A percentile compares a stretch with the other conserved stretches of the same genome.
Conservation (phyloP, 2,113 vertebrate genomes). For the Athene cunicularia region DNA sequence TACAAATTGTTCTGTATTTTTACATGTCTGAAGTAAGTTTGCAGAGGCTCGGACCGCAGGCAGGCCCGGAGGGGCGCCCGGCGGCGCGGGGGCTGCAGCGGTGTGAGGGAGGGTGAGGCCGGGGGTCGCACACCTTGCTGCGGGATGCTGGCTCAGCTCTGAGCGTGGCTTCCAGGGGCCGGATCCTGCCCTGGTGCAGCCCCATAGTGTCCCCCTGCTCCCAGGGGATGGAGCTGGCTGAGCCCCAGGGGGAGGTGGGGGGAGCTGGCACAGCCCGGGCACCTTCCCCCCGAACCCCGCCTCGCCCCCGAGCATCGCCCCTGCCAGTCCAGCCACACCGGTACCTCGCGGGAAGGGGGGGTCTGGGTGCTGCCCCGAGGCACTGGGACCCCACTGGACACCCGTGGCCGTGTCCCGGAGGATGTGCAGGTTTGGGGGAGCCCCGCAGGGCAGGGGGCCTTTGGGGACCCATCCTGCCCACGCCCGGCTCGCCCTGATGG, state of each 20-base stretch:
- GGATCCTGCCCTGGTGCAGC: background rate
- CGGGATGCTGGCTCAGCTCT: background rate
- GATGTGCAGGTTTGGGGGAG: background rate
- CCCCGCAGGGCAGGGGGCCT: rapidly evolving
- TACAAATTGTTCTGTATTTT: background rate
- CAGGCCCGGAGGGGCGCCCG: background rate
- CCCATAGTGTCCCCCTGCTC: background rate
- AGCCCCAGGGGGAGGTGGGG: background rate
- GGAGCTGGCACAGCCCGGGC: rapidly evolving
- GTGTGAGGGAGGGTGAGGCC: background rate
- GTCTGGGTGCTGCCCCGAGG: background rate
- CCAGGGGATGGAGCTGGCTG: rapidly evolving
- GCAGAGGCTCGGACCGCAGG: background rate
- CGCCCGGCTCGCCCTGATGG: background rate
- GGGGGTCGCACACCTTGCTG: rapidly evolving
- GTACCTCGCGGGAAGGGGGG: too few species aligned
- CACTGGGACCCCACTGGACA: background rate
- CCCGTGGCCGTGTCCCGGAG: rapidly evolving
- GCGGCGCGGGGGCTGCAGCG: background rate
- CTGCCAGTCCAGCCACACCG: background rate
- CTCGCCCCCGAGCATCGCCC: rapidly evolving
- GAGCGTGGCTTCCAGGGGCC: background rate
- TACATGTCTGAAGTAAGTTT: background rate
- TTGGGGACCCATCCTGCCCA: background rate
- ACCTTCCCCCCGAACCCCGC: background rate